Percentiles rank a stretch among this genome's conserved stretches.
Evolutionary conservation across 1,140 invertebrate species (phyloP).

Genomic region (Pseudomyrmex pallidus): DNA sequence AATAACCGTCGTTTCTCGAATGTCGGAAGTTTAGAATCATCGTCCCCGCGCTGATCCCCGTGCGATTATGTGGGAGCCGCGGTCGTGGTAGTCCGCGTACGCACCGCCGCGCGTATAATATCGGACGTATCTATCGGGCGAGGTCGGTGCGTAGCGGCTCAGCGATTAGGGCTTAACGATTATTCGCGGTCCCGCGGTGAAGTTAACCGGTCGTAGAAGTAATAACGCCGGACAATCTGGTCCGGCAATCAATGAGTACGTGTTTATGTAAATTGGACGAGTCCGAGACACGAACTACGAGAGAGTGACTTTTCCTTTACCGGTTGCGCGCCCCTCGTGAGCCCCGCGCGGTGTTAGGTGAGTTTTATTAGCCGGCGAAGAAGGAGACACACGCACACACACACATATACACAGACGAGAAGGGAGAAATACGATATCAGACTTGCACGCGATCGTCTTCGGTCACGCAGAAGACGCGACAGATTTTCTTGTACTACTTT

Average conservation of each 20-base stretch:
- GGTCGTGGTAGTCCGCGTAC: slow-evolving; percentile 8
- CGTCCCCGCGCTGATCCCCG: slow-evolving; percentile 10
- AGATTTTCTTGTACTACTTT: neutral
- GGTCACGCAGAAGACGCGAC: slow-evolving; percentile 7
- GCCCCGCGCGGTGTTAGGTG: slow-evolving; percentile 37
- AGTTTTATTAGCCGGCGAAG: slow-evolving; percentile 42
- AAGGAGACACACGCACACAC: neutral
- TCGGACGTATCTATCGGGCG: slow-evolving; percentile 47
- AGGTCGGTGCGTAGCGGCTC: slow-evolving; percentile 58
- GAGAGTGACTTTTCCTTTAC: slow-evolving; percentile 75
- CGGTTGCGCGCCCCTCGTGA: slow-evolving; percentile 60
- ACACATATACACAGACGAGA: neutral
- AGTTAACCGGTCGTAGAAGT: slow-evolving; percentile 80
- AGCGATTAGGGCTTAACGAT: slow-evolving; percentile 72
- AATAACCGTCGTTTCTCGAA: slow-evolving; percentile 41
- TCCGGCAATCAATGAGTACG: slow-evolving; percentile 83
- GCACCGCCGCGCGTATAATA: slow-evolving; percentile 20
- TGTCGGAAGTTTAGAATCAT: slow-evolving; percentile 52
- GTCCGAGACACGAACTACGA: slow-evolving; percentile 77
- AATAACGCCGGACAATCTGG: slow-evolving; percentile 82
- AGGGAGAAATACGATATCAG: neutral
- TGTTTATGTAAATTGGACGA: slow-evolving; percentile 84
- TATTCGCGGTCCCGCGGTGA: slow-evolving; percentile 68
- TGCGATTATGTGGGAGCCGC: slow-evolving; percentile 31
- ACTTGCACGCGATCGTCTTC: slow-evolving; percentile 26